Conservation (phyloP, 2,797 vertebrate genomes). For the Microctenopoma steveboyesi region DNA sequence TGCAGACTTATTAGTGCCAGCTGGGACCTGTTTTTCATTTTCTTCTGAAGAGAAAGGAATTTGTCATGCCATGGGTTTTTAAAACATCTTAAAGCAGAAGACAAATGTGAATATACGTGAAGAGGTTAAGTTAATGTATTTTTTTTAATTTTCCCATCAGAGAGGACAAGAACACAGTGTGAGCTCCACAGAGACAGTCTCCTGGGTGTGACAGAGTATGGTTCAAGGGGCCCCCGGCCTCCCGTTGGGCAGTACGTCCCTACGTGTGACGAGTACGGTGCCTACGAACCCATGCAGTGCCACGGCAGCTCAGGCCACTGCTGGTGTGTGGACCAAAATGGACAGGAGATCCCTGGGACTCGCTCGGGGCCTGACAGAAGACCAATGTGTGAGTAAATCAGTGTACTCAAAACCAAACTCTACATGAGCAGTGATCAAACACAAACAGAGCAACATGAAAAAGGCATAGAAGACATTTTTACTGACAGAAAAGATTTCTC, state of each 20-base stretch:
- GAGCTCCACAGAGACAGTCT: slow-evolving; percentile 85
- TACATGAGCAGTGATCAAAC: background rate
- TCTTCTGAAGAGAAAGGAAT: slow-evolving; percentile 44
- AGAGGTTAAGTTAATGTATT: background rate
- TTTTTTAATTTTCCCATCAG: slow-evolving; percentile 61
- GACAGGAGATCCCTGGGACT: slow-evolving; percentile 89
- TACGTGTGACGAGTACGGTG: slow-evolving; percentile 87
- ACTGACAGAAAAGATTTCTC: background rate
- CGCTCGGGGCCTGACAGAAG: slow-evolving; percentile 81
- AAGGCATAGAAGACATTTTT: background rate
- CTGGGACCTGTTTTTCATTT: slow-evolving; percentile 61
- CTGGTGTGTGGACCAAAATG: slow-evolving; percentile 92
- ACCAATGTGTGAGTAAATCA: slow-evolving; percentile 90
- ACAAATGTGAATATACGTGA: slow-evolving; percentile 17
- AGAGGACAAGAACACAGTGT: slow-evolving; percentile 86
- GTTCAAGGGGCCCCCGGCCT: slow-evolving; percentile 75
- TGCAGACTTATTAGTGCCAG: slow-evolving; percentile 47
- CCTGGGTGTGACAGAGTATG: slow-evolving; percentile 50
- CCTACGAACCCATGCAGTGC: slow-evolving; percentile 90
- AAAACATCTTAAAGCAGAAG: slow-evolving; percentile 14
- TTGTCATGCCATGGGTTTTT: slow-evolving; percentile 28
- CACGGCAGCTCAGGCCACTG: slow-evolving; percentile 87
- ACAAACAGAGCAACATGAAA: background rate
- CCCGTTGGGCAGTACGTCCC: slow-evolving; percentile 84
- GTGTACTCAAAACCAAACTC: background rate